Percentiles rank a stretch among this genome's conserved stretches.
These are phyloP conservation scores for Hozukius guyotensis DNA, from an alignment of 2,797 vertebrate genomes.

Conservation along the genomic window DNA sequence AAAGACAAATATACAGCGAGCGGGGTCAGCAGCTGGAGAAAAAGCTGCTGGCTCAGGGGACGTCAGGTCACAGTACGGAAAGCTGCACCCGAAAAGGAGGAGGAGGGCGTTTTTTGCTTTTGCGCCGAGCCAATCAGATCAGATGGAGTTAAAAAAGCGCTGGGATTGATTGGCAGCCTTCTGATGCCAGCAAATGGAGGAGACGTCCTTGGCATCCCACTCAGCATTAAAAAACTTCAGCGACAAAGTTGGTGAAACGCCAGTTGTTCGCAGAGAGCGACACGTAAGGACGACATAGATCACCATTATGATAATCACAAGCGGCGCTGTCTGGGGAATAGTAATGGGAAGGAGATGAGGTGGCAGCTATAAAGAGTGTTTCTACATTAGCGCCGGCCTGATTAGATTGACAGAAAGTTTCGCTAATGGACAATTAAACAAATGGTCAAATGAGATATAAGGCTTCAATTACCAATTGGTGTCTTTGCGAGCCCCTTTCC, in stretches of 20 bases:
- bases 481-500: constrained; percentile 54
- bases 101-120: constrained; percentile 16
- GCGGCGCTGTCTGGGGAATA: constrained; percentile 73
- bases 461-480: constrained; percentile 66
- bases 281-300: constrained; percentile 80
- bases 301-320: constrained; percentile 80
- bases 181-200: constrained; percentile 61
- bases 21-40: constrained; percentile 43
- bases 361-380: constrained; percentile 75
- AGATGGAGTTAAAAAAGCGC: constrained; percentile 28
- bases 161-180: constrained; percentile 73
- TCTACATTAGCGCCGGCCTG: constrained; percentile 71
- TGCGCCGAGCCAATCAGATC: constrained; percentile 46
- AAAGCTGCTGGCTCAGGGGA: constrained; percentile 72
- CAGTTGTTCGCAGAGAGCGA: constrained; percentile 72
- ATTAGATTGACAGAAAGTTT: constrained; percentile 79
- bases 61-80: constrained; percentile 38
- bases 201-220: constrained; percentile 69
- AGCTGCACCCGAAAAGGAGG: constrained; percentile 16
- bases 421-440: constrained; percentile 80
- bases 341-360: constrained; percentile 81
- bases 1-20: constrained; percentile 64
- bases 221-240: constrained; percentile 69
- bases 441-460: constrained; percentile 76
- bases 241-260: constrained; percentile 72